These are phyloP conservation scores for Drosophila navojoa DNA, from an alignment of 1,140 invertebrate species.

Conservation along the genomic window DNA sequence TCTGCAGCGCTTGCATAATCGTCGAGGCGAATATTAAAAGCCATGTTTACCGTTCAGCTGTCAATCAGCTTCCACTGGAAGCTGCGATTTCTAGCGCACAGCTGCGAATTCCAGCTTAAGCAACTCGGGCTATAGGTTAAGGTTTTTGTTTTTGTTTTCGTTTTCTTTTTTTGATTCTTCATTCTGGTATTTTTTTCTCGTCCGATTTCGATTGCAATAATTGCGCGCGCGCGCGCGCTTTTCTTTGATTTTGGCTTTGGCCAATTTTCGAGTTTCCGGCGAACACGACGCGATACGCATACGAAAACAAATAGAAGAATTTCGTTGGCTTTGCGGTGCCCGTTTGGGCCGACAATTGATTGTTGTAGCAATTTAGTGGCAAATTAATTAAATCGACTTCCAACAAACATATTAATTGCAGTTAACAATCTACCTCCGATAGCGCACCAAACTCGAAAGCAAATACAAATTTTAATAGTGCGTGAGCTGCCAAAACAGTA, in stretches of 20 bases:
- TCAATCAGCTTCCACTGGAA: conserved; percentile 37
- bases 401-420: conserved; percentile 75
- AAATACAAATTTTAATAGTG: conserved; percentile 28
- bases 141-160: not conserved
- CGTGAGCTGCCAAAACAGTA: conserved; percentile 25
- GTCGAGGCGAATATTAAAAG: conserved; percentile 2
- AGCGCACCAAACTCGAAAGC: conserved; percentile 37
- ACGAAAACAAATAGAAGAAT: conserved; percentile 31
- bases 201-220: conserved; percentile 22
- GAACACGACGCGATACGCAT: conserved; percentile 35
- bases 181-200: not conserved
- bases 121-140: not conserved
- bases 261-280: conserved; percentile 60
- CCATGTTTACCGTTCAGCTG: conserved; percentile 48
- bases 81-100: conserved; percentile 47
- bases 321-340: conserved; percentile 51
- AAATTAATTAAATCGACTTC: conserved; percentile 62
- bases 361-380: conserved; percentile 47
- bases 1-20: conserved; percentile 44
- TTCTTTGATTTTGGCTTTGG: conserved; percentile 48
- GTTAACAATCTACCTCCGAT: conserved; percentile 72
- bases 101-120: conserved; percentile 25
- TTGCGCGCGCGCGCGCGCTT: conserved; percentile 35
- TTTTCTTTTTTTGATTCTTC: not conserved
- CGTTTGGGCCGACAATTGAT: conserved; percentile 31